Percentiles rank a stretch among this genome's conserved stretches.
phyloP scores from a whole-genome alignment of 2,888 invertebrate species.

The Orchesella flavescens region DNA sequence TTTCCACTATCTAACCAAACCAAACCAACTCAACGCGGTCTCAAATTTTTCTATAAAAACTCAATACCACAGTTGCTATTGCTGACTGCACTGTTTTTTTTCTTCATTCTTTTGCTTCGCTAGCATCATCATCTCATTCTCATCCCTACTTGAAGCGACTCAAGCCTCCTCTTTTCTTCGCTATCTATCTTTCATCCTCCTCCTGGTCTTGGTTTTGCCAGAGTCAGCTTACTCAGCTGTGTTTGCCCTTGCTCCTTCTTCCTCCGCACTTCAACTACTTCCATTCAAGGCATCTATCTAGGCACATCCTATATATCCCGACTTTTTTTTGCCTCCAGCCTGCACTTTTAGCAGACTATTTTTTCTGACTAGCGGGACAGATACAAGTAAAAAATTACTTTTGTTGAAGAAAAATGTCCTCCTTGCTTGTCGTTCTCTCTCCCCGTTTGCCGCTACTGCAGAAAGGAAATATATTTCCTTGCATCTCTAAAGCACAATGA shows the following conservation, averaged over 20 bases:
- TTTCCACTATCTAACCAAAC: too few species aligned
- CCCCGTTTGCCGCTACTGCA: background rate
- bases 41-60: too few species aligned
- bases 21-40: too few species aligned
- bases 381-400: conserved; percentile 54
- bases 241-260: background rate
- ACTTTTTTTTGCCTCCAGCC: conserved; percentile 34
- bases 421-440: conserved; percentile 10
- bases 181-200: conserved; percentile 55
- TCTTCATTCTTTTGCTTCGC: background rate
- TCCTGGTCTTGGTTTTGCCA: conserved; percentile 3
- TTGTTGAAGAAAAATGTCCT: conserved; percentile 48
- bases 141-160: background rate
- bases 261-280: conserved; percentile 6
- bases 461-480: conserved; percentile 6
- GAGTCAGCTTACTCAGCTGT: conserved; percentile 14
- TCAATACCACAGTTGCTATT: too few species aligned
- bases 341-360: conserved; percentile 23
- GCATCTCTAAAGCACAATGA: background rate
- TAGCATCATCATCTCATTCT: background rate
- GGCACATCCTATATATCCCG: conserved; percentile 7
- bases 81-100: background rate
- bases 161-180: conserved; percentile 41
- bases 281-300: background rate
- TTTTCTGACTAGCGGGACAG: conserved; percentile 30